Base-by-base conservation (phyloP, 2,797 vertebrate genomes). In the Tenualosa thibaudeaui region DNA sequence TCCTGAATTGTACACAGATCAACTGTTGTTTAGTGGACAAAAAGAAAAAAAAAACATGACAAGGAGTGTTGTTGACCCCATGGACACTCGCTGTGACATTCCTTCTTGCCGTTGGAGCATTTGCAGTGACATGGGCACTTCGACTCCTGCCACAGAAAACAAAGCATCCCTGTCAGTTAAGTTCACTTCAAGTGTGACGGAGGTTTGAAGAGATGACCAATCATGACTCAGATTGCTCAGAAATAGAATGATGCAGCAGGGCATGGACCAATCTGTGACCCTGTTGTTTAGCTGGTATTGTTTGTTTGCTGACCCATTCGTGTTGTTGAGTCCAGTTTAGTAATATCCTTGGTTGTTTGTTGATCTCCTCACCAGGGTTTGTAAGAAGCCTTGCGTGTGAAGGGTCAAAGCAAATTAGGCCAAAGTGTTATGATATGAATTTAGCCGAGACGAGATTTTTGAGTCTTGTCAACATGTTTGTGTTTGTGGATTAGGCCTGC, bases 11-110 rank as follows among this genome's bases (percentile, higher is more conserved):
- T 43, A 31, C 68, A 75, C 37, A 43, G 68, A 75, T 75, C 37
- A 17, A 22, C 37, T 75, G 68, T 75, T 75, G 37, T 75, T 75
- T 37, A 17, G 37, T 43, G 13, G 9, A 4, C 13, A 12, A 6
- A 19, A 43, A 51, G 1, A 7, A 75, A 75, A 43, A 40, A 75
- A 75, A 75, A 71, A 71, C 65, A 71, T 75, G 68, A 75, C 68
- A 40, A 75, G 68, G 68, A 43, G 68, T 17, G 68, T 75, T 43
- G 37, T 75, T 75, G 68, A 75, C 37, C 68, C 68, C 68, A 43
- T 17, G 13, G 37, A 43, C 68, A 75, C 37, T 56, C 17, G 3
- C 54, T 71, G 65, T 31, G 8, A 31, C 65, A 71, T 71, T 71
- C 65, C 65, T 71, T 37, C 10, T 71, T 13, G 26, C 24, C 4